Evolutionary conservation across 2,888 invertebrate genomes (phyloP).

Genomic region (Tiphia femorata): DNA sequence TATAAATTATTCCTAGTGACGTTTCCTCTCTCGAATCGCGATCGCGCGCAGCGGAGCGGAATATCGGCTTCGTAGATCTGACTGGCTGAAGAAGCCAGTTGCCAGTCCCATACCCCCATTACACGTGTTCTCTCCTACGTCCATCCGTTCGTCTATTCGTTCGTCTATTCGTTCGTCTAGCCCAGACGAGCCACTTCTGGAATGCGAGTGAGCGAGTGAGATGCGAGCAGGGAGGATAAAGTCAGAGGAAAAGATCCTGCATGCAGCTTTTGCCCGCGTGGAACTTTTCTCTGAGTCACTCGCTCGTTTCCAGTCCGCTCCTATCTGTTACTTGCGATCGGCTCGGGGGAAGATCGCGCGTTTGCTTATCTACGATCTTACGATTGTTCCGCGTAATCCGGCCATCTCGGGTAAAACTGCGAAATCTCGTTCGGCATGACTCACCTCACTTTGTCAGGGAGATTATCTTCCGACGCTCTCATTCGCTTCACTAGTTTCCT

Average conservation of each 20-base stretch:
- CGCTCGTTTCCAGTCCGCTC: conserved; percentile 1
- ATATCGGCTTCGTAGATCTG: not conserved
- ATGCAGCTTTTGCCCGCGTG: too few relatives aligned
- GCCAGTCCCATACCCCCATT: conserved; percentile 9
- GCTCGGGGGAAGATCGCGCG: conserved; percentile 7
- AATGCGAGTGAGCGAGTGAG: too few relatives aligned
- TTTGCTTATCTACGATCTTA: not conserved
- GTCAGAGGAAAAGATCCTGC: too few relatives aligned
- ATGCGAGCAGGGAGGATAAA: too few relatives aligned
- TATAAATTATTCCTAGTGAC: not conserved
- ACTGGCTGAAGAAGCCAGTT: not conserved
- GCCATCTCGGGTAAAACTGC: conserved; percentile 24
- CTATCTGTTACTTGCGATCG: conserved; percentile 25
- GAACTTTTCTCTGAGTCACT: conserved; percentile 30
- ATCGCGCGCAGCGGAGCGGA: not conserved
- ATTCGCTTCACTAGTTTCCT: too few relatives aligned
- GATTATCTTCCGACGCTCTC: too few relatives aligned
- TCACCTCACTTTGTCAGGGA: conserved; percentile 37
- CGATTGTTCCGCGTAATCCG: conserved; percentile 11
- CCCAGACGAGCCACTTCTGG: too few relatives aligned
- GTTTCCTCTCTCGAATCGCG: not conserved
- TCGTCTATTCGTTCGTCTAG: conserved; percentile 10
- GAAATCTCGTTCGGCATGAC: conserved; percentile 17
- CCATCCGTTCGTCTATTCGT: conserved; percentile 1
- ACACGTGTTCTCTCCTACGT: conserved; percentile 8